Conservation (phyloP, 2,888 invertebrate species). For the Drosophila nigricruria region DNA sequence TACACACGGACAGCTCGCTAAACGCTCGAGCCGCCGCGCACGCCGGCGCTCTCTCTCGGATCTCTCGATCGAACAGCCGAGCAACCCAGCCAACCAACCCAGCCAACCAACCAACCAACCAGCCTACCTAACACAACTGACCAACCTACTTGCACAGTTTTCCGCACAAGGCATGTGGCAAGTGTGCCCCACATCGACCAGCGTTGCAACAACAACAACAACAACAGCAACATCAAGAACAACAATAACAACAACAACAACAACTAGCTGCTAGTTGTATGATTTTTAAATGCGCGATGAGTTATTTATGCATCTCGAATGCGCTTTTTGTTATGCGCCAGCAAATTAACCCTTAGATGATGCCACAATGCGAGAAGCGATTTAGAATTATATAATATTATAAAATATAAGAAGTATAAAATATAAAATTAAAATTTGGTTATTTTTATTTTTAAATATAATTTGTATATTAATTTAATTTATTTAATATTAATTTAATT, state of each 20-base stretch:
- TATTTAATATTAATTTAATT: too few relatives aligned
- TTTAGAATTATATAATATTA: background rate
- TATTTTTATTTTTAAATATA: too few relatives aligned
- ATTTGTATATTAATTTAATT: too few relatives aligned
- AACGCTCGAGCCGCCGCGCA: conserved; percentile 61
- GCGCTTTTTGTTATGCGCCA: conserved; percentile 59
- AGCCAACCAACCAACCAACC: conserved; percentile 23
- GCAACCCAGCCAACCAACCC: conserved; percentile 23
- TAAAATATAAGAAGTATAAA: background rate
- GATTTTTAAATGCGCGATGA: conserved; percentile 81
- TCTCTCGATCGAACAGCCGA: conserved; percentile 22
- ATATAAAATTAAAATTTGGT: background rate
- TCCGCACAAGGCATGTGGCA: conserved; percentile 80
- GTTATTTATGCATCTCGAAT: conserved; percentile 77
- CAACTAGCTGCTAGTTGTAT: conserved; percentile 59
- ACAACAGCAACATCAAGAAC: conserved; percentile 33
- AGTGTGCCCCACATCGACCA: conserved; percentile 77
- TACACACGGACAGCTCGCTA: conserved; percentile 73
- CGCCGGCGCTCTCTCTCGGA: conserved; percentile 16
- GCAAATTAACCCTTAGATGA: conserved; percentile 62
- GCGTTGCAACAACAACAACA: conserved; percentile 25
- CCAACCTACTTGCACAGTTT: conserved; percentile 81
- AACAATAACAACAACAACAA: conserved; percentile 40
- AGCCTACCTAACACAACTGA: conserved; percentile 52
- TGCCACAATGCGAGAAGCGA: background rate